A percentile compares a stretch with the other conserved stretches of the same genome.
Conservation (phyloP, 2,113 vertebrate genomes). For the Peromyscus polionotus region DNA sequence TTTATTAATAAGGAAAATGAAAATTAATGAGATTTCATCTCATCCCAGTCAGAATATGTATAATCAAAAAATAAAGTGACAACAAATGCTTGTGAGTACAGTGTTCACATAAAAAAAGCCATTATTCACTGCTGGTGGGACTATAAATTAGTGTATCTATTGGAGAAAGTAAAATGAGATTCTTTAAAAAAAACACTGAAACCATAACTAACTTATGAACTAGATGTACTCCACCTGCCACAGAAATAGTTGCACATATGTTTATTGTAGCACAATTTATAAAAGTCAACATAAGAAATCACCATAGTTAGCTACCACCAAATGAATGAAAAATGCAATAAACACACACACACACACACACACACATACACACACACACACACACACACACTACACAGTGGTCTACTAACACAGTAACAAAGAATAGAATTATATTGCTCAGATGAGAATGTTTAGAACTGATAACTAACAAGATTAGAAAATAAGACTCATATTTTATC, state of each 20-base stretch:
- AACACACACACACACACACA: not conserved
- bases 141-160: not conserved
- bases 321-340: not conserved
- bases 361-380: not conserved
- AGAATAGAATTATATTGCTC: not conserved
- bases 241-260: not conserved
- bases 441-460: not conserved
- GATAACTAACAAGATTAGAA: not conserved
- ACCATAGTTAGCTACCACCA: not conserved
- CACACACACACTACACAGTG: not conserved
- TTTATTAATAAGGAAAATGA: not conserved
- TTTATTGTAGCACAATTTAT: not conserved
- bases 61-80: not conserved
- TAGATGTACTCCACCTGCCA: not conserved
- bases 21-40: not conserved
- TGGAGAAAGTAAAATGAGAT: not conserved
- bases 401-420: not conserved
- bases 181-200: not conserved
- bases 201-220: not conserved
- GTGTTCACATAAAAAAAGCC: not conserved
- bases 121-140: not conserved
- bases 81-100: not conserved
- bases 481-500: not conserved
- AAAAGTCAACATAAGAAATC: not conserved
- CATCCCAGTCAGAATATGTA: not conserved